A percentile compares a stretch with the other conserved stretches of the same genome.
phyloP scores from a whole-genome alignment of 2,888 invertebrate genomes.

The Callinectes sapidus region DNA sequence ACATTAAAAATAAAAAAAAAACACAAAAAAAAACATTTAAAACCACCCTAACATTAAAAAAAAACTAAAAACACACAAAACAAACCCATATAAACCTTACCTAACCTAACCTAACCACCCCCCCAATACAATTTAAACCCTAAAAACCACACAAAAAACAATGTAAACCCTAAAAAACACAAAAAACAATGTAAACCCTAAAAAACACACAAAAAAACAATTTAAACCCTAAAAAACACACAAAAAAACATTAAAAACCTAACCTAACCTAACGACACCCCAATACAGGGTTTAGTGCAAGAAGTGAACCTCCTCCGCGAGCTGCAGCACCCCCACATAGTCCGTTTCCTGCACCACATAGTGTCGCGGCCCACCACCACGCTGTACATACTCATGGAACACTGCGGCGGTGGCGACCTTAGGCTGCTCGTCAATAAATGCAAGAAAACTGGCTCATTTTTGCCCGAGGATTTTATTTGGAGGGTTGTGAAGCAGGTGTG shows the following conservation, averaged over 20 bases:
- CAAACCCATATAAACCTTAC: too few relatives aligned
- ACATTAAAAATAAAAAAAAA: too few relatives aligned
- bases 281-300: slow-evolving; percentile 76
- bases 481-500: slow-evolving; percentile 76
- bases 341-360: slow-evolving; percentile 80
- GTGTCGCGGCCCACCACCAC: slow-evolving; percentile 79
- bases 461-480: slow-evolving; percentile 82
- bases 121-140: too few relatives aligned
- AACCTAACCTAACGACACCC: too few relatives aligned
- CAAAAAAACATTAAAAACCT: too few relatives aligned
- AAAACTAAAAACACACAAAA: too few relatives aligned
- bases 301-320: slow-evolving; percentile 80
- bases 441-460: slow-evolving; percentile 76
- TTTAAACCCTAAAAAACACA: too few relatives aligned
- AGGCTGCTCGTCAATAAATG: slow-evolving; percentile 79
- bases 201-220: slow-evolving; percentile 72
- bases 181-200: background rate
- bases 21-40: too few relatives aligned
- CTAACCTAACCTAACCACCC: too few relatives aligned
- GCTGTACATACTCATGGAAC: slow-evolving; percentile 82
- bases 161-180: too few relatives aligned
- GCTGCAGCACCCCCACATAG: slow-evolving; percentile 80
- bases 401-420: slow-evolving; percentile 81
- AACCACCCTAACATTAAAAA: too few relatives aligned
- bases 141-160: too few relatives aligned